Evolutionary conservation across 2,113 vertebrate genomes (phyloP), one percentile per base, ranked within the genome.

Genomic region (Sula dactylatra): DNA sequence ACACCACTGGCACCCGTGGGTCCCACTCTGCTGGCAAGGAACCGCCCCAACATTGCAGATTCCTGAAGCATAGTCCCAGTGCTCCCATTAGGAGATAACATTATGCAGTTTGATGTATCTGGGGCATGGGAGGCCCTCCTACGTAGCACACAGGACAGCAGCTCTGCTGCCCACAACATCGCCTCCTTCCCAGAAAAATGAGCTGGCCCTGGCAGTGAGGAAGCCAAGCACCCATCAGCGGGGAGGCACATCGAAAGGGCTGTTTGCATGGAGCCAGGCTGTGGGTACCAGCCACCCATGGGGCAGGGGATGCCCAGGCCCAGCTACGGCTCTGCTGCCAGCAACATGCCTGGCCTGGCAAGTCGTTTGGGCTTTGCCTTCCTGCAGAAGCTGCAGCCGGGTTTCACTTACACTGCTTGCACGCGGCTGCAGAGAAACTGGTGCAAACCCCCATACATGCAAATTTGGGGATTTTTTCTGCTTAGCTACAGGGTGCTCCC

Each of bases 61-160:
- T 82, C 42, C 79, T 77, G 94, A 34, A 49, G 91, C 78, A 66
- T 71, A 86, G 82, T 95, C 84, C 89, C 94, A 86, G 58, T 0
- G 7, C 85, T 95, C 91, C 87, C 76, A n/a, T 27, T 83, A 88
- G 69, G 91, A 93, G 66, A 49, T 67, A 93, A 95, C 9, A 2
- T 92, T 90, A 90, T 61, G 66, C 54, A 6, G 94, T 92, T 89
- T 86, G 96, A 97, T 97, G 91, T 88, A 95, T 93, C 92, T 79
- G 79, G 95, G 95, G 87, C 95, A 92, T 14, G 86, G 82, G 38
- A 96, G 61, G 84, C 65, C 72, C 81, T 89, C 73, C 78, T 61
- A 52, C 11, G 5, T 3, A 88, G 72, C 83, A 70, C 91, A 76
- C 85, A n/a, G 81, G 71, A 93, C 83, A 94, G 66, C 81, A 93